A percentile compares a stretch with the other conserved stretches of the same genome.
phyloP scores from a whole-genome alignment of 2,888 invertebrate species.

The Amaurobius ferox region DNA sequence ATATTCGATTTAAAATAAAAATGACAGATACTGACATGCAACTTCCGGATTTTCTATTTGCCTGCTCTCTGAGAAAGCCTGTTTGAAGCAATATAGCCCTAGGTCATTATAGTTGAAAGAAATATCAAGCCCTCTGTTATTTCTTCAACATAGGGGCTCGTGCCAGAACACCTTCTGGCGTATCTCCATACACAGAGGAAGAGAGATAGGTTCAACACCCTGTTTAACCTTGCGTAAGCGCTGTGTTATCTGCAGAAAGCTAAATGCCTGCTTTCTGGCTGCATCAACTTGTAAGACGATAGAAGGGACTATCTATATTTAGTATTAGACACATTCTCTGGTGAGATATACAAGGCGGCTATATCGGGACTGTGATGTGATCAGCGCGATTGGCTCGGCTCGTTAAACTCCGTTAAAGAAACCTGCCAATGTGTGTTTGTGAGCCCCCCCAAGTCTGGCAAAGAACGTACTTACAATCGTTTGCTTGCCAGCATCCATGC shows the following conservation, averaged over 20 bases:
- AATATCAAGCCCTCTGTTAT: too few relatives aligned
- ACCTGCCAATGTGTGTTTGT: not conserved
- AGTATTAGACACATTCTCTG: slow-evolving; percentile 60
- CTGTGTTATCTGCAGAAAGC: slow-evolving; percentile 34
- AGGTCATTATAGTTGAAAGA: too few relatives aligned
- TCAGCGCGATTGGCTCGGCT: not conserved
- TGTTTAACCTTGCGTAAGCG: slow-evolving; percentile 52
- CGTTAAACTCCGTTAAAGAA: slow-evolving; percentile 7
- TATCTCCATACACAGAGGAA: not conserved
- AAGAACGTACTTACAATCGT: too few relatives aligned
- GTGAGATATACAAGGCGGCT: not conserved
- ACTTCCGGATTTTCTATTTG: too few relatives aligned
- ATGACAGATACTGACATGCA: too few relatives aligned
- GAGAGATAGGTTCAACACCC: slow-evolving; percentile 61
- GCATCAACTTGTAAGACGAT: slow-evolving; percentile 27
- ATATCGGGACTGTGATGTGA: slow-evolving; percentile 5
- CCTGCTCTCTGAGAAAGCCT: too few relatives aligned
- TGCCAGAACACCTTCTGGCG: not conserved
- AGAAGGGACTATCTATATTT: slow-evolving; percentile 60
- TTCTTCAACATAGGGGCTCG: not conserved
- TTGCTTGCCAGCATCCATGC: too few relatives aligned
- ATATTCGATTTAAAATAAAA: too few relatives aligned
- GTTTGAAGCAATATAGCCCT: too few relatives aligned
- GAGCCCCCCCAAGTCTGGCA: too few relatives aligned
- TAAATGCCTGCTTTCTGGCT: slow-evolving; percentile 24